These are phyloP conservation scores for Elegia similella DNA, from an alignment of 2,888 invertebrate species.

Conservation along the genomic window DNA sequence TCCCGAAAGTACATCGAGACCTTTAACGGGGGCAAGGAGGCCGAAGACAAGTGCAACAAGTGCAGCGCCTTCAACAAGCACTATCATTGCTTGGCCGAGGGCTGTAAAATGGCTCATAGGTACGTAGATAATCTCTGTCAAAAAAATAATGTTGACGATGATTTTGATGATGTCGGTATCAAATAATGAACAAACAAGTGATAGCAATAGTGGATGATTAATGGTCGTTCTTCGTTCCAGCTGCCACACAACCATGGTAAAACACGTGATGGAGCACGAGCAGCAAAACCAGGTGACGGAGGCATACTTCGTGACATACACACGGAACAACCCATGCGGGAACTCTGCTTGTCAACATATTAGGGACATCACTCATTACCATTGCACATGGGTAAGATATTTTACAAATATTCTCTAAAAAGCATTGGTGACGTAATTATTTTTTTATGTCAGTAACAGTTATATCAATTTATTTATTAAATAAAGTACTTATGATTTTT, in stretches of 20 bases:
- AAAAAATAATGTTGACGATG: neutral
- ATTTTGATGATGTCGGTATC: neutral
- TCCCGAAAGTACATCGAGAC: conserved; percentile 77
- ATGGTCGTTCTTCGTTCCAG: conserved; percentile 41
- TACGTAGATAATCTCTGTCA: conserved; percentile 42
- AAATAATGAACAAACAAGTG: neutral
- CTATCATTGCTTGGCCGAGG: conserved; percentile 91
- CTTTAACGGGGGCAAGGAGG: conserved; percentile 73
- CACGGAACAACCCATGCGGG: conserved; percentile 83
- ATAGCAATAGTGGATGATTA: no score
- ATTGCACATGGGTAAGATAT: conserved; percentile 91
- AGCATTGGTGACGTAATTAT: no score
- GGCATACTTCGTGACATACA: conserved; percentile 86
- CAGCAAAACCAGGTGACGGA: conserved; percentile 93
- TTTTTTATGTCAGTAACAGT: no score
- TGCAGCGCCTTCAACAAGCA: conserved; percentile 89
- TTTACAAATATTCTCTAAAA: neutral
- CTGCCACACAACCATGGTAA: conserved; percentile 87
- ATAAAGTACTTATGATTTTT: no score
- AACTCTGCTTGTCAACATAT: conserved; percentile 87
- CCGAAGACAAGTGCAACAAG: conserved; percentile 77
- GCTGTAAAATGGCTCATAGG: conserved; percentile 88
- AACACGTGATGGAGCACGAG: conserved; percentile 94
- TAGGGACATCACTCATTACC: conserved; percentile 91
- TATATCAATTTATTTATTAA: no score